Base-by-base conservation (phyloP, 2,888 invertebrate species). In the Thera britannica region DNA sequence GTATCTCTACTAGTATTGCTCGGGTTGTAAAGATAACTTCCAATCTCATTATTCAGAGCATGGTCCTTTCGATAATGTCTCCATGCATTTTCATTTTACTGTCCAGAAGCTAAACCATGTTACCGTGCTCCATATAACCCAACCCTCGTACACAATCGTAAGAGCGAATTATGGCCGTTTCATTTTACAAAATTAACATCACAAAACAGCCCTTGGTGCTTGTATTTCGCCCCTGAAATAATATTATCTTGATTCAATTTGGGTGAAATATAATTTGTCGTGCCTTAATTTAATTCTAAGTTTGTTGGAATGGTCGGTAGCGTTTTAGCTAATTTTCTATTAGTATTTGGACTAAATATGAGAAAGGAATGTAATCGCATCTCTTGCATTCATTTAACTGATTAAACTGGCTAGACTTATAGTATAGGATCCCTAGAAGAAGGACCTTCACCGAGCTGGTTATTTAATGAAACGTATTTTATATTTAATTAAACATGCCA, bases 281-380 rank as follows among this genome's bases (percentile, higher is more conserved):
- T 78, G 75, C 68, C 79, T 76, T 84, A 86, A 89, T 88, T 87
- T 85, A 85, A 87, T 85, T 86, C 80, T 83, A 83, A 84, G 81
- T 84, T 86, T 77, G 81, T 78, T 73, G 72, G 74, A 80, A 80
- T 83, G 79, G 75, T 79, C 68, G 77, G 75, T 76, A 60, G 68
- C 71, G 71, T 76, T 77, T 78, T 72, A 81, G 77, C 78, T 83
- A 78, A 85, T 83, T 86, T 82, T 61, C 67, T 68, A 77, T 81
- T 80, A 59, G 58, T 60, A 64, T 57, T 80, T 55, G 35, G 46
- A 58, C 48, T 58, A 68, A 56, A 12, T 46, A 38, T 46, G 36
- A 48, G 52, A 54, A 56, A 11, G 51, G 34, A 41, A 61, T 7
- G 11, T 48, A 9, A 54, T 35, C n/a, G 38, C 55, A 55, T 38